phyloP scores from a whole-genome alignment of 2,113 vertebrate genomes.

The Proterorhinus semilunaris region DNA sequence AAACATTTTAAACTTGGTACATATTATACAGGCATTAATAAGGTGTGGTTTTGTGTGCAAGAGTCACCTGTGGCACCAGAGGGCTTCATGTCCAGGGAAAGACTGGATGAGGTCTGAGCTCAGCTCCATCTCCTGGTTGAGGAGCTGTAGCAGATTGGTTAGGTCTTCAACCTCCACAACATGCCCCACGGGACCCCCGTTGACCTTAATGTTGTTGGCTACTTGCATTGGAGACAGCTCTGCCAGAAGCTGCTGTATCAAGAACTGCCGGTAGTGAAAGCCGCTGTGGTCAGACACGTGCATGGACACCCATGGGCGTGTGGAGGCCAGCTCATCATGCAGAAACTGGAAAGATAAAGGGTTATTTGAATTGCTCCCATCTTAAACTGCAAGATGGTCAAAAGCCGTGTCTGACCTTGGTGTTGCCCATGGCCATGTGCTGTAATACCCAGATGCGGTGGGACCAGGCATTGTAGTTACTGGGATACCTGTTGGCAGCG shows the following conservation, averaged over 20 bases:
- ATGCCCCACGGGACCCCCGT: constrained; percentile 59
- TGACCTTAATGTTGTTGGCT: constrained; percentile 69
- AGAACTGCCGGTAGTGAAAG: constrained; percentile 97
- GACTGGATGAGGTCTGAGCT: constrained; percentile 90
- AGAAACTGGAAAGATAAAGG: constrained; percentile 76
- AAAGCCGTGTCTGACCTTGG: constrained; percentile 80
- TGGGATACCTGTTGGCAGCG: constrained; percentile 90
- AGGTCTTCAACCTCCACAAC: constrained; percentile 35
- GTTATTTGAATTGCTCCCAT: background rate
- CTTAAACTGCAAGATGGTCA: background rate
- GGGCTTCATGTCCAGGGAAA: constrained; percentile 93
- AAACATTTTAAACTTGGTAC: background rate
- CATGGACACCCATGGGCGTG: constrained; percentile 90
- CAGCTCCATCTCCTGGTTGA: constrained; percentile 89
- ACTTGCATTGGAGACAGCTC: constrained; percentile 69
- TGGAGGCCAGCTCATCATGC: constrained; percentile 89
- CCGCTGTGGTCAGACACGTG: constrained; percentile 98
- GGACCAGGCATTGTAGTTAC: constrained; percentile 99
- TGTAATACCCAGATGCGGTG: constrained; percentile 98
- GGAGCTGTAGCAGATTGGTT: constrained; percentile 60
- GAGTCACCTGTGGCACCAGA: constrained; percentile 96
- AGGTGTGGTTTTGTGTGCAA: background rate
- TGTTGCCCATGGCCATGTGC: constrained; percentile 85
- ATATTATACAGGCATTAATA: background rate
- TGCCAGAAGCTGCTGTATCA: constrained; percentile 84